Conservation (phyloP, 2,113 vertebrate genomes). For the Stomatorhinus ivindoensis region DNA sequence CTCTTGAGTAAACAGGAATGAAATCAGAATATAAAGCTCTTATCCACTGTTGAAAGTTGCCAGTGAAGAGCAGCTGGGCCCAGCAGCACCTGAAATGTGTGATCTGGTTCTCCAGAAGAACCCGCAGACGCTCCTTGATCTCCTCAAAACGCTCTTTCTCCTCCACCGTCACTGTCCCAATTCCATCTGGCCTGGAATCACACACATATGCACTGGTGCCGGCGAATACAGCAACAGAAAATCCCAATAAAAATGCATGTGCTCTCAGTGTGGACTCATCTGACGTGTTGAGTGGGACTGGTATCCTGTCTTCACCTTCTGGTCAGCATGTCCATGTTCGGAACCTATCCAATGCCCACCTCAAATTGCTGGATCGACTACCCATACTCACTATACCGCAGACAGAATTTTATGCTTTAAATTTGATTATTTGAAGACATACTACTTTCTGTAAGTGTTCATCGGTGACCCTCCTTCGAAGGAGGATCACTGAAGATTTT, state of each 20-base stretch:
- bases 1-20: neutral
- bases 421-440: neutral
- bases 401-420: neutral
- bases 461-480: neutral
- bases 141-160: slow-evolving; percentile 94
- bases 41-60: neutral
- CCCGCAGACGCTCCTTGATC: slow-evolving; percentile 91
- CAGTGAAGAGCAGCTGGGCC: neutral
- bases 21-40: neutral
- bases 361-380: neutral
- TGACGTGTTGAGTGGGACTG: neutral
- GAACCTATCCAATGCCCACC: neutral
- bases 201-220: neutral
- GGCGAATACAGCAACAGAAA: neutral
- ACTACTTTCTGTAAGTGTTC: neutral
- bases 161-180: slow-evolving; percentile 90
- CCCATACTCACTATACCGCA: neutral
- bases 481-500: neutral
- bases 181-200: slow-evolving; percentile 83
- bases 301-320: neutral
- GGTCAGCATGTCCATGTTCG: neutral
- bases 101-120: slow-evolving; percentile 95
- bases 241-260: neutral
- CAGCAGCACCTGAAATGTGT: slow-evolving; percentile 87
- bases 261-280: neutral